Percentiles rank a stretch among this genome's conserved stretches.
Conservation (phyloP, 2,113 vertebrate genomes). For the Nycticryphes semicollaris region DNA sequence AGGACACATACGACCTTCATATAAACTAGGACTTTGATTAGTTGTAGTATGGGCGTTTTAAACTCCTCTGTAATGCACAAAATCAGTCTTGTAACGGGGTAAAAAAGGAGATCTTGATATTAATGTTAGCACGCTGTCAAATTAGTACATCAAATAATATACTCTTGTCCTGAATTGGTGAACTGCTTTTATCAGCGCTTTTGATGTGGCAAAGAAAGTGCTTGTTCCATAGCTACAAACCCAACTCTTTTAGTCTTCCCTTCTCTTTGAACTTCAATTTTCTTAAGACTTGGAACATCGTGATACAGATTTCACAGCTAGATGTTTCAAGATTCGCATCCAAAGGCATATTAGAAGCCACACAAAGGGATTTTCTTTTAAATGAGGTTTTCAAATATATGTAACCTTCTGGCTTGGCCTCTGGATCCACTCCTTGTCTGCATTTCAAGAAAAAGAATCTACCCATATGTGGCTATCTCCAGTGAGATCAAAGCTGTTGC, state of each 20-base stretch:
- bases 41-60: neutral
- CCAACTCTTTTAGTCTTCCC: neutral
- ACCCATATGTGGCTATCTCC: neutral
- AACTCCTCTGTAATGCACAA: slow-evolving; percentile 2
- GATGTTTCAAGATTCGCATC: slow-evolving; percentile 3
- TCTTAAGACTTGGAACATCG: neutral
- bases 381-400: slow-evolving; percentile 23
- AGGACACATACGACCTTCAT: neutral
- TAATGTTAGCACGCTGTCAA: slow-evolving; percentile 10
- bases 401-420: slow-evolving; percentile 39
- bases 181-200: slow-evolving; percentile 34
- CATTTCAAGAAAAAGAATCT: slow-evolving; percentile 43
- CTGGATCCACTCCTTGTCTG: slow-evolving; percentile 17
- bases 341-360: slow-evolving; percentile 4
- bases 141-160: slow-evolving; percentile 49
- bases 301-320: neutral
- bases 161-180: neutral
- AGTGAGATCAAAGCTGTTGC: slow-evolving; percentile 38
- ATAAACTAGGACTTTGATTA: slow-evolving; percentile 8
- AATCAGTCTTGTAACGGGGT: slow-evolving; percentile 28
- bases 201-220: slow-evolving; percentile 34
- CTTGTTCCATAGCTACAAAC: neutral
- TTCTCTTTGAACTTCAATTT: slow-evolving; percentile 29
- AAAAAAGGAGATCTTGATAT: slow-evolving; percentile 1
- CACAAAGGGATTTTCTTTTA: slow-evolving; percentile 34